These are phyloP conservation scores for Malaclemys terrapin DNA, from an alignment of 2,113 vertebrate species.

Conservation along the genomic window DNA sequence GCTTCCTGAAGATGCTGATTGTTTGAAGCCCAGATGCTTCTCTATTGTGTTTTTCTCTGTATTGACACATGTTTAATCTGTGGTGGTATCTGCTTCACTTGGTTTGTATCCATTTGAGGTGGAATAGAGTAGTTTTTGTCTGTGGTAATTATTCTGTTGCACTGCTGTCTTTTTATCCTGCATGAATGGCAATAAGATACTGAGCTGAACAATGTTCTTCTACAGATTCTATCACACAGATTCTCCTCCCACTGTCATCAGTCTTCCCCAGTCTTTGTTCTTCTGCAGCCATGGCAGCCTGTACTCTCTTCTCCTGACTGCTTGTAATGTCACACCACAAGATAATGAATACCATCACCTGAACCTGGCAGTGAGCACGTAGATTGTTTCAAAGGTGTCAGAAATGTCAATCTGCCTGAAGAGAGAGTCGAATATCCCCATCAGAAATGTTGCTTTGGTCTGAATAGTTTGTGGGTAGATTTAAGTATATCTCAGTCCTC, in stretches of 20 bases:
- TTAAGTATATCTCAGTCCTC: neutral
- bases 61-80: slow-evolving; percentile 41
- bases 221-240: neutral
- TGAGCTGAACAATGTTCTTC: neutral
- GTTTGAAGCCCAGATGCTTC: neutral
- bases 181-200: neutral
- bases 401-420: neutral
- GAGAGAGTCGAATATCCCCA: neutral
- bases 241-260: neutral
- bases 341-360: neutral
- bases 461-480: neutral
- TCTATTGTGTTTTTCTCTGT: neutral
- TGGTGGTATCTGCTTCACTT: neutral
- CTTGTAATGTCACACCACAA: neutral
- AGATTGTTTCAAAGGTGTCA: neutral
- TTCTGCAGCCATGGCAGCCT: neutral
- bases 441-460: neutral
- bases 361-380: neutral
- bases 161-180: neutral
- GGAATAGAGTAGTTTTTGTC: slow-evolving; percentile 31
- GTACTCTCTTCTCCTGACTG: neutral
- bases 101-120: slow-evolving; percentile 50
- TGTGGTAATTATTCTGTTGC: slow-evolving; percentile 45
- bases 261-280: neutral
- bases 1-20: slow-evolving; percentile 28